Percentiles rank a stretch among this genome's conserved stretches.
These are phyloP conservation scores for Lasioglossum malachurum DNA, from an alignment of 2,888 invertebrate genomes.

Conservation along the genomic window DNA sequence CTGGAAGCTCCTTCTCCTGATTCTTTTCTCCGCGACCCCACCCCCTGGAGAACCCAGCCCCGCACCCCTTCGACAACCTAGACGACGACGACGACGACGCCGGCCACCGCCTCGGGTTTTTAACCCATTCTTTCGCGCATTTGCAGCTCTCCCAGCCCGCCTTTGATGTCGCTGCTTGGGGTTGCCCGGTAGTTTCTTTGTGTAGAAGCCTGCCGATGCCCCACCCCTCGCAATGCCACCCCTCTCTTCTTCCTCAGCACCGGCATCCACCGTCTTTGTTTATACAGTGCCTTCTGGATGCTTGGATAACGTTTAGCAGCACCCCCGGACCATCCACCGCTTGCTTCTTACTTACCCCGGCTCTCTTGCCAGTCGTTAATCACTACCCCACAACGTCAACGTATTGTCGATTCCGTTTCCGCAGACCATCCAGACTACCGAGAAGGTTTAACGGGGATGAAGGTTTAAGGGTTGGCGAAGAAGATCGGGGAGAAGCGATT, in stretches of 20 bases:
- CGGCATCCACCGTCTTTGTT: conserved; percentile 46
- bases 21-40: conserved; percentile 49
- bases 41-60: conserved; percentile 9
- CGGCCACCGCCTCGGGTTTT: conserved; percentile 70
- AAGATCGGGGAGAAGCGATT: conserved; percentile 31
- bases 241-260: background rate
- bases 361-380: conserved; percentile 56
- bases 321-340: conserved; percentile 42
- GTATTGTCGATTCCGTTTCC: conserved; percentile 52
- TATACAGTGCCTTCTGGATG: conserved; percentile 63
- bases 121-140: conserved; percentile 76
- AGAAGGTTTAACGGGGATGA: background rate
- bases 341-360: conserved; percentile 27
- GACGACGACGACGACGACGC: conserved; percentile 27
- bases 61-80: conserved; percentile 8
- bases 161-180: conserved; percentile 71
- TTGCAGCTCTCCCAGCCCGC: conserved; percentile 70
- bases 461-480: background rate
- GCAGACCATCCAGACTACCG: background rate
- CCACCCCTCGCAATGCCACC: background rate
- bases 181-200: conserved; percentile 59
- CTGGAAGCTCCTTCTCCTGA: conserved; percentile 38
- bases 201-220: conserved; percentile 15
- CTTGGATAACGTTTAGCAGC: conserved; percentile 64
- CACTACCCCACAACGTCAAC: conserved; percentile 55